Conservation (phyloP, 2,113 vertebrate species). For the Psephotus haematonotus region DNA sequence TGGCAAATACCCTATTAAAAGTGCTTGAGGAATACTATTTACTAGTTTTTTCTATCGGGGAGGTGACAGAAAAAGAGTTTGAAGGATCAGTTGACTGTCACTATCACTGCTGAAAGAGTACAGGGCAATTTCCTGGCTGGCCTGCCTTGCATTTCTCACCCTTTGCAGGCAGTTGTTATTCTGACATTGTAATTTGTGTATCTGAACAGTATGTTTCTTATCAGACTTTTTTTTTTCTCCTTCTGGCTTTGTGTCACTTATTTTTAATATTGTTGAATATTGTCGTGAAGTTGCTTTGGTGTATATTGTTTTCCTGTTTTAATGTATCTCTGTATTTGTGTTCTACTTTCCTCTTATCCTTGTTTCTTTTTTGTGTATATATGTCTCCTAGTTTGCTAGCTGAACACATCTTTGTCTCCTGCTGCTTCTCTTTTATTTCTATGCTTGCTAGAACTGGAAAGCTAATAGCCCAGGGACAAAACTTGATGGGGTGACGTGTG, state of each 20-base stretch:
- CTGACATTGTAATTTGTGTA: background rate
- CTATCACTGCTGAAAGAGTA: background rate
- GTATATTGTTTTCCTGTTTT: background rate
- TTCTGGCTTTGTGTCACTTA: background rate
- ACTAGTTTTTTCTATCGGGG: background rate
- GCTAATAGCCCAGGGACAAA: background rate
- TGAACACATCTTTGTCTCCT: background rate
- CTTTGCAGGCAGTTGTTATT: background rate
- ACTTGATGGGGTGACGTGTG: background rate
- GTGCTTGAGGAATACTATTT: background rate
- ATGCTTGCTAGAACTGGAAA: background rate
- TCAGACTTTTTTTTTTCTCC: background rate
- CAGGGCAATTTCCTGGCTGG: background rate
- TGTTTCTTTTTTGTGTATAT: background rate
- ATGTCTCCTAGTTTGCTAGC: background rate
- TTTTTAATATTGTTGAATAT: background rate
- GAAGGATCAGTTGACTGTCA: background rate
- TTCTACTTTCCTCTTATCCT: background rate
- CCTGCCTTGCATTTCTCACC: background rate
- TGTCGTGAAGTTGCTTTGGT: background rate
- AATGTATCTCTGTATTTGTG: background rate
- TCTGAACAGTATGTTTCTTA: background rate
- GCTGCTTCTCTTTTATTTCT: background rate
- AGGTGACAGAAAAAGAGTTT: background rate
- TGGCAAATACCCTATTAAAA: background rate